Percentiles rank a stretch among this genome's conserved stretches.
phyloP scores from a whole-genome alignment of 2,113 vertebrate genomes.

The Trichechus manatus region DNA sequence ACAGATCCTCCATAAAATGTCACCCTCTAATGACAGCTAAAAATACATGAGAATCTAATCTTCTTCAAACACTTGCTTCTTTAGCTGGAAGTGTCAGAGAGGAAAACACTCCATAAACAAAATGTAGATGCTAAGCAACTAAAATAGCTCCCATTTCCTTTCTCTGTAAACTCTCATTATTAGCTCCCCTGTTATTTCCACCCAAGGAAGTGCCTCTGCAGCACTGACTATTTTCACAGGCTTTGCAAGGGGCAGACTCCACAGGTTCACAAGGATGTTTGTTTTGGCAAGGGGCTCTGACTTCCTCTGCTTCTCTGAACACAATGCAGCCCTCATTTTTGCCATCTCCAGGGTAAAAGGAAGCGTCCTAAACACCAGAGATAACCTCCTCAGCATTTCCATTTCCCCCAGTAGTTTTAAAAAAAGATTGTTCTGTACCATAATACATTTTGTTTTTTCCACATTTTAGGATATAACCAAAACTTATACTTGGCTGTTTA shows the following conservation, averaged over 20 bases:
- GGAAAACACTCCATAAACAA: constrained; percentile 87
- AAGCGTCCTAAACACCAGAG: background rate
- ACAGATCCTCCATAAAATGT: constrained; percentile 78
- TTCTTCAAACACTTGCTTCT: constrained; percentile 82
- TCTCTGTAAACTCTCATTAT: constrained; percentile 82
- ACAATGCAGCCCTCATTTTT: constrained; percentile 81
- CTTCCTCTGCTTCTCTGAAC: constrained; percentile 83
- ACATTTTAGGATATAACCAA: background rate
- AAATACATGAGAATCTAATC: constrained; percentile 83
- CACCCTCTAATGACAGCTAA: constrained; percentile 77
- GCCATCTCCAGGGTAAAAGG: constrained; percentile 29
- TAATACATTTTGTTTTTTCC: background rate
- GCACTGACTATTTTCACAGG: constrained; percentile 85
- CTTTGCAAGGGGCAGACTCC: constrained; percentile 79
- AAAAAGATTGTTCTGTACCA: background rate
- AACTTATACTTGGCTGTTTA: background rate
- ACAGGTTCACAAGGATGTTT: constrained; percentile 83
- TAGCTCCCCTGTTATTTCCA: constrained; percentile 79
- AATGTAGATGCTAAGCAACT: constrained; percentile 81
- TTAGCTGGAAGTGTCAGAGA: constrained; percentile 84
- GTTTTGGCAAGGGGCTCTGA: constrained; percentile 78
- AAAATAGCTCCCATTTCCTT: constrained; percentile 88
- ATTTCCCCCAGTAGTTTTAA: background rate
- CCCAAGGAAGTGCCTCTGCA: constrained; percentile 82
- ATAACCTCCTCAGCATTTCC: background rate